Conservation (phyloP, 2,797 vertebrate species). For the Tachyglossus aculeatus region DNA sequence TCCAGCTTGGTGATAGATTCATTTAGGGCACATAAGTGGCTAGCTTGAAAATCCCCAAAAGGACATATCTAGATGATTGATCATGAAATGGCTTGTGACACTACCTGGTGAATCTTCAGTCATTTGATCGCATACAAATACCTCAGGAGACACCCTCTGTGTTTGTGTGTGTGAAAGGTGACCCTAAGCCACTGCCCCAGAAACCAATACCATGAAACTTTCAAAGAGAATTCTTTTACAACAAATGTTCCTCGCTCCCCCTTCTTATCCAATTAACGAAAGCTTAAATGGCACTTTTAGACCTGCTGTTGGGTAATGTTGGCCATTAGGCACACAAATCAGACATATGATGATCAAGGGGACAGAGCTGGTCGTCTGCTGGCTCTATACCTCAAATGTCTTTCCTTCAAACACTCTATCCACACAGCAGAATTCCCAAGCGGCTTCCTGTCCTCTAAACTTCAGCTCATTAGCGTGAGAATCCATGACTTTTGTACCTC, state of each 20-base stretch:
- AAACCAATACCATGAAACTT: slow-evolving; percentile 32
- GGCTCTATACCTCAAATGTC: neutral
- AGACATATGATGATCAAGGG: neutral
- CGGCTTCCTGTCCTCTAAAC: neutral
- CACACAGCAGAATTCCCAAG: slow-evolving; percentile 31
- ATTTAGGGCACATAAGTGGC: slow-evolving; percentile 7
- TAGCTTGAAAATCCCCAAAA: neutral
- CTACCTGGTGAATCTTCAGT: neutral
- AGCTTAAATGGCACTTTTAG: slow-evolving; percentile 20
- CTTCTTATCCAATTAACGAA: slow-evolving; percentile 44
- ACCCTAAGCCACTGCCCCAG: slow-evolving; percentile 25
- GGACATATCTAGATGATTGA: neutral
- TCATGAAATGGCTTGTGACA: neutral
- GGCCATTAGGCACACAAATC: slow-evolving; percentile 42
- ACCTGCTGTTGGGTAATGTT: neutral
- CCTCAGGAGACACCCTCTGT: neutral
- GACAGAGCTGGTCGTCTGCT: slow-evolving; percentile 24
- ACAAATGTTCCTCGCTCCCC: neutral
- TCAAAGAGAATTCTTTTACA: slow-evolving; percentile 40
- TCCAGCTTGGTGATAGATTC: too few species aligned
- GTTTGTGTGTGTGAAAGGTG: slow-evolving; percentile 11
- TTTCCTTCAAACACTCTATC: slow-evolving; percentile 24
- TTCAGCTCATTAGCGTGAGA: slow-evolving; percentile 19
- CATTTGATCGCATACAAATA: neutral
- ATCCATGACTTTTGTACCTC: slow-evolving; percentile 21